Conservation (phyloP, 2,797 vertebrate genomes). For the Petrocephalus sullivani region DNA sequence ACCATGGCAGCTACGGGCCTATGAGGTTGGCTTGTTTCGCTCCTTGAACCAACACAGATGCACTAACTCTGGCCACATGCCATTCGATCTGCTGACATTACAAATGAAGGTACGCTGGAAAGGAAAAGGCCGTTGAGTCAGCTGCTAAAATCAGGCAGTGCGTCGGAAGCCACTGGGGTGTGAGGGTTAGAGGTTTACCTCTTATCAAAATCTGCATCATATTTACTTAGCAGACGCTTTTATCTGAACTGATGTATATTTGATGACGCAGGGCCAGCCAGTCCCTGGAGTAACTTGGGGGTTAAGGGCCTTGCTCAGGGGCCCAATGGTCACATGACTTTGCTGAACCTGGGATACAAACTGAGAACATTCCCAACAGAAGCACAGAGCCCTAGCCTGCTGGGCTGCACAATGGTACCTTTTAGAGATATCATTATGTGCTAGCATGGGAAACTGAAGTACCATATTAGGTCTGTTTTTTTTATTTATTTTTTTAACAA, state of each 20-base stretch:
- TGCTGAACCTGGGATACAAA: not conserved
- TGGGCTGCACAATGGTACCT: not conserved
- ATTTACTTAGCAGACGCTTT: not conserved
- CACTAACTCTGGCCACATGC: constrained; percentile 36
- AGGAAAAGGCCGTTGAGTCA: constrained; percentile 38
- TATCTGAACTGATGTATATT: not conserved
- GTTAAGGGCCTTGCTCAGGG: not conserved
- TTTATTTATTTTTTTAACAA: not conserved
- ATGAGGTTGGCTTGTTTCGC: not conserved
- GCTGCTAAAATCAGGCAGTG: constrained; percentile 12
- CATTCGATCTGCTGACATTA: constrained; percentile 49
- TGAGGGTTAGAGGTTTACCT: not conserved
- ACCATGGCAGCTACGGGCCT: not conserved
- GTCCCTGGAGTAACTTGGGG: not conserved
- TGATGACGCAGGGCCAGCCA: not conserved
- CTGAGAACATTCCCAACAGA: not conserved
- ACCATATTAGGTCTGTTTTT: not conserved
- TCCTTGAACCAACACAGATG: constrained; percentile 22
- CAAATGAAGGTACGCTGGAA: constrained; percentile 44
- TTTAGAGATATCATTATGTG: not conserved
- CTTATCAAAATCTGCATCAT: not conserved
- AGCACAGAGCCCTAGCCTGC: not conserved
- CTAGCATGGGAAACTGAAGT: not conserved
- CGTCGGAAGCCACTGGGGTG: not conserved
- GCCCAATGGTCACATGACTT: not conserved